Evolutionary conservation across 2,888 invertebrate species (phyloP).

Genomic region (Cryptus armator): DNA sequence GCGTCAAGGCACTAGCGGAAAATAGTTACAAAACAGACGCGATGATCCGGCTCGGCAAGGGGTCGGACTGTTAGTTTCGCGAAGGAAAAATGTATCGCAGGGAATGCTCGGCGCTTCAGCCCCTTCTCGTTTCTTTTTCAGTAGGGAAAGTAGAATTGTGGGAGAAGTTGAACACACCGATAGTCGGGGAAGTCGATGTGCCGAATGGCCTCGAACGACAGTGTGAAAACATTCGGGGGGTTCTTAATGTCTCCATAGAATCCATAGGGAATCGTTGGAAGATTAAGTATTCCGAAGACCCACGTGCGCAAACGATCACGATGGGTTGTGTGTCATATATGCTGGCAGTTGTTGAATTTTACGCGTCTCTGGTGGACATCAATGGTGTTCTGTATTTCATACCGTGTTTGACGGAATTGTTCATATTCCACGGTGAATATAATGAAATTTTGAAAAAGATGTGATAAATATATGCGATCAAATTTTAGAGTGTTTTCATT

Average conservation of each 20-base stretch:
- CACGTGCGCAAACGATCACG: conserved; percentile 62
- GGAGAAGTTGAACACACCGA: conserved; percentile 43
- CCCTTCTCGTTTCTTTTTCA: neutral
- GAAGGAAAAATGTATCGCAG: conserved; percentile 46
- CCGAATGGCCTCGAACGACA: conserved; percentile 65
- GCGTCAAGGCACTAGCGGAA: conserved; percentile 76
- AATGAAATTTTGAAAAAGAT: conserved; percentile 9
- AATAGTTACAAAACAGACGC: conserved; percentile 82
- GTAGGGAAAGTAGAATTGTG: conserved; percentile 38
- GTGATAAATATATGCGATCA: neutral
- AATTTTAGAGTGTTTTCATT: neutral
- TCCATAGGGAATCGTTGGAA: conserved; percentile 63
- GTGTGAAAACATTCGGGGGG: conserved; percentile 80
- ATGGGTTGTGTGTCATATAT: conserved; percentile 46
- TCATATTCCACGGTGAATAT: neutral
- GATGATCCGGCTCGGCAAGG: conserved; percentile 61
- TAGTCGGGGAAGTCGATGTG: conserved; percentile 38
- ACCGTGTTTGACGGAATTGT: conserved; percentile 54
- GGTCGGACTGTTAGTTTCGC: conserved; percentile 44
- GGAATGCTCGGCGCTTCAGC: conserved; percentile 41
- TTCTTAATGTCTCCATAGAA: conserved; percentile 70
- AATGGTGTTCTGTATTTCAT: conserved; percentile 40
- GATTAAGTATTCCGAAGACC: conserved; percentile 65
- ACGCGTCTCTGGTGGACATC: conserved; percentile 37
- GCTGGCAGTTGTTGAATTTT: conserved; percentile 39